A percentile compares a stretch with the other conserved stretches of the same genome.
Conservation (phyloP, 2,113 vertebrate species). For the Chauna torquata region DNA sequence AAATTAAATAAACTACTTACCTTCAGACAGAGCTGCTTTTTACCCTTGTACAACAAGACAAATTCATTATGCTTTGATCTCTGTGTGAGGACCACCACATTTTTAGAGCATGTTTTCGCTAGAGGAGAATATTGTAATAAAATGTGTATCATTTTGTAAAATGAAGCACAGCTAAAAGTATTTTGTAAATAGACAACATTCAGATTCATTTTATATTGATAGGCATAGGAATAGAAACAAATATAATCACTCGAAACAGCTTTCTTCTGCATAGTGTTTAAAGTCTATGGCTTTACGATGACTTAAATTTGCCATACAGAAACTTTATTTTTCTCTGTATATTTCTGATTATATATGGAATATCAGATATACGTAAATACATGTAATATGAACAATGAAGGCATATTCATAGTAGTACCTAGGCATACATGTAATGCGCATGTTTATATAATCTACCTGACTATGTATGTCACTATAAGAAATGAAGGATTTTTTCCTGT, state of each 20-base stretch:
- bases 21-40: conserved; percentile 28
- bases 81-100: conserved; percentile 46
- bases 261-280: neutral
- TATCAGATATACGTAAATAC: neutral
- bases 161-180: neutral
- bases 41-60: conserved; percentile 20
- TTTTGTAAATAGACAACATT: neutral
- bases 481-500: neutral
- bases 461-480: neutral
- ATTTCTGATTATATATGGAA: neutral
- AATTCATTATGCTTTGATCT: conserved; percentile 53
- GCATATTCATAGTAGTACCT: neutral
- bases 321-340: neutral
- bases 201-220: neutral
- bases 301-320: neutral
- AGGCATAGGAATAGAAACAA: neutral
- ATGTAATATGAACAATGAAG: neutral
- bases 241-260: neutral
- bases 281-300: neutral
- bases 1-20: neutral
- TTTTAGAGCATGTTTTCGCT: conserved; percentile 16
- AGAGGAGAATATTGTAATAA: neutral
- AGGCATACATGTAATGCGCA: neutral
- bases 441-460: neutral
- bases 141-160: neutral